Evolutionary conservation across 1,140 invertebrate genomes (phyloP).

Genomic region (Zaprionus vittiger): DNA sequence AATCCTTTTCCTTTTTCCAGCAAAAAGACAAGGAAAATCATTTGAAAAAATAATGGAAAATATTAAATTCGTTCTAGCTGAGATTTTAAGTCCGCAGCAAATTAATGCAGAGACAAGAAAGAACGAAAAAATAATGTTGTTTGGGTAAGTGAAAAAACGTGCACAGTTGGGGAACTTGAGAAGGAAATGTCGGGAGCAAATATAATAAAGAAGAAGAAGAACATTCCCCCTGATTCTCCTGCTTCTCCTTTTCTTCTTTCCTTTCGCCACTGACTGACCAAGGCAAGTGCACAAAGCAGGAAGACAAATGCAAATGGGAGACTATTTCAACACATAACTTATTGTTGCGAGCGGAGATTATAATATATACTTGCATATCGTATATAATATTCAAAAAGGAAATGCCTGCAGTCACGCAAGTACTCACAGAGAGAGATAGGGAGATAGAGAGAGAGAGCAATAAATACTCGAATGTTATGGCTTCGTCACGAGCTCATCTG

Average conservation of each 20-base stretch:
- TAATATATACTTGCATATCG: neutral
- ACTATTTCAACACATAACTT: neutral
- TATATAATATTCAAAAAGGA: slow-evolving; percentile 12
- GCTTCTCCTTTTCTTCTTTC: neutral
- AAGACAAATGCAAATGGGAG: slow-evolving; percentile 5
- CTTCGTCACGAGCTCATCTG: neutral
- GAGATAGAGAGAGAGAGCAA: neutral
- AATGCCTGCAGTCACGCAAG: slow-evolving; percentile 21
- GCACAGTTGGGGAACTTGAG: neutral
- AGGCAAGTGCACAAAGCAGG: neutral
- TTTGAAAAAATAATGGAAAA: slow-evolving; percentile 36
- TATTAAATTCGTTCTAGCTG: slow-evolving; percentile 63
- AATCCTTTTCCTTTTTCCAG: slow-evolving; percentile 48
- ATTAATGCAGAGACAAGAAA: slow-evolving; percentile 22
- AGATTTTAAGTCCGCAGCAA: slow-evolving; percentile 51
- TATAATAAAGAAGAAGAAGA: neutral
- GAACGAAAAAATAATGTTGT: neutral
- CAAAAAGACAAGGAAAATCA: slow-evolving; percentile 21
- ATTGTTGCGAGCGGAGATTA: neutral
- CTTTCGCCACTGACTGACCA: neutral
- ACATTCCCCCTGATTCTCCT: neutral
- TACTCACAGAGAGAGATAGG: neutral
- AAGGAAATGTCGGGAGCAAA: slow-evolving; percentile 2
- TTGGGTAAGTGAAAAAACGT: slow-evolving; percentile 4
- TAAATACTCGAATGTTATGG: slow-evolving; percentile 4